A percentile compares a stretch with the other conserved stretches of the same genome.
These are phyloP conservation scores for Pachyseris speciosa DNA, from an alignment of 64 coral and sea anemone species.

Conservation along the genomic window DNA sequence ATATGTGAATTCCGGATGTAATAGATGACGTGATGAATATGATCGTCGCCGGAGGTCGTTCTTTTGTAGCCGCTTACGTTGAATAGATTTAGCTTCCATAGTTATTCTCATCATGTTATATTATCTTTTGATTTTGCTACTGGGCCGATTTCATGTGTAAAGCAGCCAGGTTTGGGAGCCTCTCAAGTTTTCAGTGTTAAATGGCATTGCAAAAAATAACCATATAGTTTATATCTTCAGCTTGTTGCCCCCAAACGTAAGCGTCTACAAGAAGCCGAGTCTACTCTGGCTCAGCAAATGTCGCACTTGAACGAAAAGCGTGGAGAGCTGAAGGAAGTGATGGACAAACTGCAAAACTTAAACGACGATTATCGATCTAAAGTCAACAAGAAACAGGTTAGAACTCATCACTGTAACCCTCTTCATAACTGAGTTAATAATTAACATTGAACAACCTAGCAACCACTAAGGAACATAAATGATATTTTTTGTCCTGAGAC, in stretches of 20 bases:
- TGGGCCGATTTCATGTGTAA: no score
- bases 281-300: constrained; percentile 84
- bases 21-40: no score
- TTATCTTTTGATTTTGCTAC: no score
- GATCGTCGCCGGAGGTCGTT: no score
- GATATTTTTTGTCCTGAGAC: no score
- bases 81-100: no score
- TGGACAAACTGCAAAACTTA: constrained; percentile 91
- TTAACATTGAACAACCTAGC: neutral
- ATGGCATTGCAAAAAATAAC: neutral
- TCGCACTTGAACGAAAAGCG: constrained; percentile 90
- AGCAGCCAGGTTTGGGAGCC: no score
- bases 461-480: neutral
- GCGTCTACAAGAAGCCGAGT: constrained; percentile 84
- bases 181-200: no score
- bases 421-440: no score
- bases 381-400: constrained; percentile 83
- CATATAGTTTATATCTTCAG: constrained; percentile 2
- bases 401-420: neutral
- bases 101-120: no score
- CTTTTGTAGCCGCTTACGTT: no score
- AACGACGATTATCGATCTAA: constrained; percentile 94
- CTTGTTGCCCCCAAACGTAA: constrained; percentile 94
- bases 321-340: constrained; percentile 75
- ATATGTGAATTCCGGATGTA: no score